These are phyloP conservation scores for Ochlodes sylvanus DNA, from an alignment of 2,888 invertebrate genomes.

Conservation along the genomic window DNA sequence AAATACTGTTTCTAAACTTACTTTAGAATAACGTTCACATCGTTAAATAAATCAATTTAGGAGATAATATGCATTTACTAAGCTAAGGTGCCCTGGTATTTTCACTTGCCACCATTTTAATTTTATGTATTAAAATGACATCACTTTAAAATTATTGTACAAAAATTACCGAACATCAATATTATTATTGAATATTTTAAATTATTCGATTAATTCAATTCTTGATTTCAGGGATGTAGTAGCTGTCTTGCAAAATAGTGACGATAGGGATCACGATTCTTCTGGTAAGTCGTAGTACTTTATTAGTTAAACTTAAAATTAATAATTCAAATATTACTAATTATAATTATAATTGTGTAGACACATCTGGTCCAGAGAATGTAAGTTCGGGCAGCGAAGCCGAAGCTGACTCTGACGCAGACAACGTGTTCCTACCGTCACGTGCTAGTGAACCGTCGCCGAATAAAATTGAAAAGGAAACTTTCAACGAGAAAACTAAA, in stretches of 20 bases:
- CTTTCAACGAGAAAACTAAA: constrained; percentile 60
- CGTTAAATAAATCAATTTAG: too few relatives aligned
- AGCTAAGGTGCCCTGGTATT: too few relatives aligned
- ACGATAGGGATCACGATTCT: constrained; percentile 84
- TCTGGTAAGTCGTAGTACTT: constrained; percentile 61
- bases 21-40: too few relatives aligned
- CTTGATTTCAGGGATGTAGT: constrained; percentile 86
- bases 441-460: constrained; percentile 69
- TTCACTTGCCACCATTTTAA: too few relatives aligned
- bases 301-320: too few relatives aligned
- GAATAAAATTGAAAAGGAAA: constrained; percentile 54
- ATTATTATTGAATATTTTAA: background rate
- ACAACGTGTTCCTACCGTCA: constrained; percentile 78
- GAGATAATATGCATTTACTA: too few relatives aligned
- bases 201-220: background rate
- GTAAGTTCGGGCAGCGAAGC: constrained; percentile 78
- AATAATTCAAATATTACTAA: too few relatives aligned
- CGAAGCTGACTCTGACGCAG: constrained; percentile 79
- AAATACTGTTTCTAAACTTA: too few relatives aligned
- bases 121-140: too few relatives aligned
- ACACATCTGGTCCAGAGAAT: constrained; percentile 89
- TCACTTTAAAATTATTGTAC: too few relatives aligned
- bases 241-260: constrained; percentile 88
- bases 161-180: background rate
- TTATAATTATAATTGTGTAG: constrained; percentile 50